Base-by-base conservation (phyloP, 1,140 invertebrate species). In the Leucophenga varia region DNA sequence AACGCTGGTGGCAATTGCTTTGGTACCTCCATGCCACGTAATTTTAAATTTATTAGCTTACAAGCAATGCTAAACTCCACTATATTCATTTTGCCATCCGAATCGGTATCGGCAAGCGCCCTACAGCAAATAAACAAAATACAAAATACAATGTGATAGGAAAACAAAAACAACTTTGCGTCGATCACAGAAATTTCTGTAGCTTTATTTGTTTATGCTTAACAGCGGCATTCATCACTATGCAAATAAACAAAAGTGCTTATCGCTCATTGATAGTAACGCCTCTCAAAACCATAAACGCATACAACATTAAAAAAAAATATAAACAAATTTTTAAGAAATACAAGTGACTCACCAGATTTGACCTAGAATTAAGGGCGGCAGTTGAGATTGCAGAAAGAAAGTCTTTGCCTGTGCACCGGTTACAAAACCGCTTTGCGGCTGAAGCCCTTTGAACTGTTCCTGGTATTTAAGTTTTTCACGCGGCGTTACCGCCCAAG, bases 21-120 rank as follows among this genome's bases (percentile, higher is more conserved):
- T 1, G 95, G 95, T 46, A 98, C 80, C 73, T 97, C 93, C 75
- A 89, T 85, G 12, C 94, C 94, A 53, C 91, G 84, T 14, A 97
- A 79, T 78, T 96, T 97, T 43, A 96, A 81, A 76, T 92, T 93
- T 38, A 98, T 98, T 22, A 98, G 81, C 82, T 97, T 96, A 78
- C 95, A 97, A 37, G 96, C 96, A 61, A 98, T 96, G 40, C 91
- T 94, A 76, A 98, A 99, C 78, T 99, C 96, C 69, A 90, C 89
- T 37, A 93, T 85, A 76, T 98, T 91, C 86, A 99, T 90, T 79
- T 92, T 93, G 1, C 96, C 96, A 86, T 99, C 96, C 32, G 88
- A 85, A 79, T 98, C 94, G 40, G 93, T 90, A 78, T 99, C 96
- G 13, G 95, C 93, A 34, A 99, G 76, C 35, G 82, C 81, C 92